phyloP scores from a whole-genome alignment of 2,888 invertebrate species.

The Amaurobius ferox region DNA sequence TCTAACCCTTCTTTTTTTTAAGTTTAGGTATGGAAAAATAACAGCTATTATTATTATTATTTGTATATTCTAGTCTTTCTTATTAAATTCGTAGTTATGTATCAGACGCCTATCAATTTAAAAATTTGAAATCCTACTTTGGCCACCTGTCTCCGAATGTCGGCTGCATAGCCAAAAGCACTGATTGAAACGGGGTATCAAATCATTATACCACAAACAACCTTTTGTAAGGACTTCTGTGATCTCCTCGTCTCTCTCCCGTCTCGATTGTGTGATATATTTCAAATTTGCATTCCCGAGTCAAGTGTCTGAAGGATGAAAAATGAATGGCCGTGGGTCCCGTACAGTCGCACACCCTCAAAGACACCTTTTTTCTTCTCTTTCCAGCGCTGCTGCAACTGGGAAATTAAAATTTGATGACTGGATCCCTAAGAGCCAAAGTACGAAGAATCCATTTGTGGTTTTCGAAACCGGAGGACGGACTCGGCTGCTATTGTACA shows the following conservation, averaged over 20 bases:
- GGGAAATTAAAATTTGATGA: slow-evolving; percentile 71
- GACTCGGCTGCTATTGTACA: slow-evolving; percentile 22
- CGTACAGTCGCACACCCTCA: not conserved
- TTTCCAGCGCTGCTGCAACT: not conserved
- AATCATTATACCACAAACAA: not conserved
- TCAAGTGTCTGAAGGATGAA: slow-evolving; percentile 7
- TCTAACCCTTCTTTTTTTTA: no score
- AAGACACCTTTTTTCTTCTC: not conserved
- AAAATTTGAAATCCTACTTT: no score
- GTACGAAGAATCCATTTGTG: slow-evolving; percentile 65
- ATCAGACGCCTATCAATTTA: no score
- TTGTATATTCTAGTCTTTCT: no score
- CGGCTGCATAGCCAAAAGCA: no score
- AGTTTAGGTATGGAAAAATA: no score
- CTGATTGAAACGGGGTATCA: not conserved
- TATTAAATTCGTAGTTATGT: no score
- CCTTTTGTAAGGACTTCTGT: not conserved
- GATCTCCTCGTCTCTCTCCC: not conserved
- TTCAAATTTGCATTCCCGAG: not conserved
- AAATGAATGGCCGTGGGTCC: slow-evolving; percentile 5
- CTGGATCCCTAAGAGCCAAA: not conserved
- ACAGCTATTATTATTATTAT: no score
- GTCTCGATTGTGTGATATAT: not conserved
- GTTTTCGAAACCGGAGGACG: slow-evolving; percentile 43
- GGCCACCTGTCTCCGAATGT: no score